A percentile compares a stretch with the other conserved stretches of the same genome.
phyloP scores from a whole-genome alignment of 2,797 vertebrate genomes.

The Muscicapa comitata region DNA sequence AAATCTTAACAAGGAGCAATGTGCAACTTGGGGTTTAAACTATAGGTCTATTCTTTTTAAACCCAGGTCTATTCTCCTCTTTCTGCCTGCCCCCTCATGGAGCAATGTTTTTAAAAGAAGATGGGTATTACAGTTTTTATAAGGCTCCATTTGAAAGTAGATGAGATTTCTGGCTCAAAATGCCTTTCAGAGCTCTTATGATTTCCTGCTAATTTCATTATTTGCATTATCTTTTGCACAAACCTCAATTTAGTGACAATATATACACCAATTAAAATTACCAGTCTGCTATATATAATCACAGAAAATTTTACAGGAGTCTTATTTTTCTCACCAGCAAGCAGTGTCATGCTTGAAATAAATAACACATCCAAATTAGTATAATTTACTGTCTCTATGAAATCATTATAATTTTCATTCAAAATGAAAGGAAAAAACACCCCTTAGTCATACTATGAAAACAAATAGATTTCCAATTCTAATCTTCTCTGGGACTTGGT shows the following conservation, averaged over 20 bases:
- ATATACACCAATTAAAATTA: neutral
- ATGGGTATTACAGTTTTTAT: accelerated
- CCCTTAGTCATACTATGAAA: neutral
- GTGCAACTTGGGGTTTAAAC: neutral
- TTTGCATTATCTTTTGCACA: neutral
- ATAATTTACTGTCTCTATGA: neutral
- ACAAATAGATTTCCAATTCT: neutral
- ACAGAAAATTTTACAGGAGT: neutral
- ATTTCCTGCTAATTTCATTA: neutral
- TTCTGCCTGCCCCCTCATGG: neutral
- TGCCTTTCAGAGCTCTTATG: neutral
- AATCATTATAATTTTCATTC: neutral
- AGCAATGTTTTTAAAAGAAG: neutral
- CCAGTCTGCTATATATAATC: neutral
- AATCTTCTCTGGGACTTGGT: neutral
- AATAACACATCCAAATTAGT: neutral
- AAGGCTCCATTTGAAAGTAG: neutral
- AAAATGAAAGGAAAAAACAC: neutral
- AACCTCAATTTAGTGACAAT: neutral
- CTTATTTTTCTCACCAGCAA: neutral
- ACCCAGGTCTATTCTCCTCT: neutral
- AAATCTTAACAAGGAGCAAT: neutral
- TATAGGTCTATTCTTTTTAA: neutral
- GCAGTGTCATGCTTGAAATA: neutral
- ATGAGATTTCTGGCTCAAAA: neutral